Base-by-base conservation (phyloP, 2,113 vertebrate species). In the Clarias macrocephalus region DNA sequence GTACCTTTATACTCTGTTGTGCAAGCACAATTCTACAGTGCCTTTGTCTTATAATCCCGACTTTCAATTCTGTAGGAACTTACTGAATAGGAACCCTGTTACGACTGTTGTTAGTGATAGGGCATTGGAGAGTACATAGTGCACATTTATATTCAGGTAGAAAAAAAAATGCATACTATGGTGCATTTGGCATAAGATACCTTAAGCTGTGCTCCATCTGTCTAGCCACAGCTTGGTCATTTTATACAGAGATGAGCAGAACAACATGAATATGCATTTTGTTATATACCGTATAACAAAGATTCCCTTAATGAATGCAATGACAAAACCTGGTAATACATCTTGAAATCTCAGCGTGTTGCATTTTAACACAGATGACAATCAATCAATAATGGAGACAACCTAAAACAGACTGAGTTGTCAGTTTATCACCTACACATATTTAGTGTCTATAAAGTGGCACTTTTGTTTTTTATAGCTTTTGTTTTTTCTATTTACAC, bases 241-340 rank as follows among this genome's bases (percentile, higher is more conserved):
- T 85, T 80, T 62, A 65, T 79, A 54, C 84, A 66, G 73, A n/a
- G 21, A 79, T 66, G 48, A 85, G 60, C 75, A 79, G 42, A 77
- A 77, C 72, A 42, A 21, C 62, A 83, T 83, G 62, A 83, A 83
- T 83, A 83, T 83, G 79, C 57, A 81, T 81, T 81, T 81, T 81
- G 18, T 68, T 83, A 83, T 83, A 65, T 83, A 54, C n/a, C 21
- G 25, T 30, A 66, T 66, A 52, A 66, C 15, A 48, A 66, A 82
- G 60, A 70, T 83, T 83, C 6, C 16, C 19, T 42, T 62, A 62
- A 72, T 30, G 54, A 60, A 84, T 84, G 28, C 33, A 70, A 84
- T 66, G 59, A 72, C 65, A 70, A 72, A 56, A 72, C 25, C 66
- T 73, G 30, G 21, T 9, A 42, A 73, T 25, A 42, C 9, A 65